phyloP scores from a whole-genome alignment of 2,888 invertebrate genomes.

The Apotomis capreana region DNA sequence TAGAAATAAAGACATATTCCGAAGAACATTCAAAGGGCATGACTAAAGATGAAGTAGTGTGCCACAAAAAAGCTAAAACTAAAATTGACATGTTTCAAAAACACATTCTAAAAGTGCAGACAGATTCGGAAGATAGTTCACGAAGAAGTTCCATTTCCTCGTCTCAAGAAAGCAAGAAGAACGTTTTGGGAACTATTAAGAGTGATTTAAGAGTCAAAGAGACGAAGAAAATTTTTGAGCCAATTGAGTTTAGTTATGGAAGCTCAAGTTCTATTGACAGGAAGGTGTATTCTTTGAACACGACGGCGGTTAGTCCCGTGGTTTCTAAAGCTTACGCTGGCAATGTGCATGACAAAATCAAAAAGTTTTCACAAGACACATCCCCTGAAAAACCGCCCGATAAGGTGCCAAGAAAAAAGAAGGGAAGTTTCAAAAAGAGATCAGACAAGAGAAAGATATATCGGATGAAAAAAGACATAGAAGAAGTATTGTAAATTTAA shows the following conservation, averaged over 20 bases:
- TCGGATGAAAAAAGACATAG: slow-evolving; percentile 73
- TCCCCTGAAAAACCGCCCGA: slow-evolving; percentile 62
- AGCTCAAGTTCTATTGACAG: slow-evolving; percentile 59
- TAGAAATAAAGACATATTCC: slow-evolving; percentile 74
- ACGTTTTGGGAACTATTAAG: slow-evolving; percentile 44
- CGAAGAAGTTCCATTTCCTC: slow-evolving; percentile 68
- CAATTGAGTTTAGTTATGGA: slow-evolving; percentile 57
- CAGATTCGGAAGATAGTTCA: slow-evolving; percentile 72
- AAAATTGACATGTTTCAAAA: slow-evolving; percentile 81
- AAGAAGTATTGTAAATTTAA: slow-evolving; percentile 65
- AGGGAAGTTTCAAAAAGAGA: slow-evolving; percentile 67
- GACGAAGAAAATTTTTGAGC: slow-evolving; percentile 70
- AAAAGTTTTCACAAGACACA: slow-evolving; percentile 67
- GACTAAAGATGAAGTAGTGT: slow-evolving; percentile 71
- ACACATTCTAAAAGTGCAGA: slow-evolving; percentile 70
- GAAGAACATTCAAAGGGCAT: slow-evolving; percentile 68
- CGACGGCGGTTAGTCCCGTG: slow-evolving; percentile 50
- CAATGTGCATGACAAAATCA: slow-evolving; percentile 77
- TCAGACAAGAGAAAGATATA: slow-evolving; percentile 67
- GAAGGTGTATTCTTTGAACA: slow-evolving; percentile 55
- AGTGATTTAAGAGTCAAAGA: slow-evolving; percentile 61
- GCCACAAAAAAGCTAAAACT: slow-evolving; percentile 74
- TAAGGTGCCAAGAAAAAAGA: slow-evolving; percentile 64
- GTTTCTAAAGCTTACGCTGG: slow-evolving; percentile 64
- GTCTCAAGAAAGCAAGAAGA: slow-evolving; percentile 59